A percentile compares a stretch with the other conserved stretches of the same genome.
Conservation (phyloP, 2,888 invertebrate genomes). For the Meganola albula region DNA sequence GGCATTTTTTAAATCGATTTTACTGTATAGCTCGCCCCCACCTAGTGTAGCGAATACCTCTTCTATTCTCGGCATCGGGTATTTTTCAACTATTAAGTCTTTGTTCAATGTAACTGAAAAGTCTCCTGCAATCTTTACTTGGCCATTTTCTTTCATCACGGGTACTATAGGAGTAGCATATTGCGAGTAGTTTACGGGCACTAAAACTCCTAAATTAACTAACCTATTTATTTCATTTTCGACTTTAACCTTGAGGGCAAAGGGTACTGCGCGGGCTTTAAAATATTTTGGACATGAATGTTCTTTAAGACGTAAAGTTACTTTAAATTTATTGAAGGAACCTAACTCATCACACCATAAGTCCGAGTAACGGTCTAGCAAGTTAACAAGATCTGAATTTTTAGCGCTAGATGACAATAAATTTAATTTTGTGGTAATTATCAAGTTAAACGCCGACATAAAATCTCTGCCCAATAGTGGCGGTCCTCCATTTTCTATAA, state of each 20-base stretch:
- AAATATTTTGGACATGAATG: conserved; percentile 18
- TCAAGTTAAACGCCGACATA: conserved; percentile 14
- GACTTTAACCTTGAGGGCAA: conserved; percentile 26
- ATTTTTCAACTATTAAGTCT: conserved; percentile 21
- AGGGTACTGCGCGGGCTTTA: conserved; percentile 28
- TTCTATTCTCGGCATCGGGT: conserved; percentile 26
- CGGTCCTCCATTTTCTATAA: conserved; percentile 21
- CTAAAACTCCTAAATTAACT: not conserved
- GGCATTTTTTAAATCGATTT: conserved; percentile 12
- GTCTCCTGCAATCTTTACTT: conserved; percentile 14
- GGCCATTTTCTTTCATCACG: conserved; percentile 17
- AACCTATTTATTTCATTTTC: conserved; percentile 14
- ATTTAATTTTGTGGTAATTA: not conserved
- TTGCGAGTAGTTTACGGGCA: not conserved
- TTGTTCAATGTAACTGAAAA: conserved; percentile 25
- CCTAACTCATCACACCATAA: conserved; percentile 8
- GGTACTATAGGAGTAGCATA: conserved; percentile 17
- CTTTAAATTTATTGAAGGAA: conserved; percentile 17
- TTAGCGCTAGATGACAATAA: not conserved
- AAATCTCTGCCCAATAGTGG: conserved; percentile 17
- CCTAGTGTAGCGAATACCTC: conserved; percentile 1
- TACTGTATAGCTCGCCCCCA: conserved; percentile 1
- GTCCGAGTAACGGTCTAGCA: no score
- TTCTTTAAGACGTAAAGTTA: conserved; percentile 15
- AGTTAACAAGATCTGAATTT: not conserved